A percentile compares a stretch with the other conserved stretches of the same genome.
Conservation (phyloP, 1,140 invertebrate species). For the Microplitis demolitor region DNA sequence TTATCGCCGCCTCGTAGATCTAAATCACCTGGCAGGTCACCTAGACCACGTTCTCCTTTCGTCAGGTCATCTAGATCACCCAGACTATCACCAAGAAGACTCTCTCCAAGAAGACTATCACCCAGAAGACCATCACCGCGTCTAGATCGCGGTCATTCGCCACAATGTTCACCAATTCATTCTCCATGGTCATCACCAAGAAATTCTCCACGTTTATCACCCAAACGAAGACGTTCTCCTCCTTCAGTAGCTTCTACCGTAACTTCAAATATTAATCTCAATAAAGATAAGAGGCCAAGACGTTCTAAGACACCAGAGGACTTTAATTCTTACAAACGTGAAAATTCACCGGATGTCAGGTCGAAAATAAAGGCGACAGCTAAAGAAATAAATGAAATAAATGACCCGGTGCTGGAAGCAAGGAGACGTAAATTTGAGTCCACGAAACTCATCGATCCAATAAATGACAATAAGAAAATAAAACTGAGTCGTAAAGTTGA, state of each 20-base stretch:
- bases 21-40: constrained; percentile 32
- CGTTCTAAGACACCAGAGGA: constrained; percentile 6
- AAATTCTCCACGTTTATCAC: constrained; percentile 41
- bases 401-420: constrained; percentile 52
- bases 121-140: constrained; percentile 35
- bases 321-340: no score
- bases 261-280: constrained; percentile 37
- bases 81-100: constrained; percentile 19
- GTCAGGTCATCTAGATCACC: constrained; percentile 35
- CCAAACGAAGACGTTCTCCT: constrained; percentile 29
- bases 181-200: constrained; percentile 53
- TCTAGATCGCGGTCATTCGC: not conserved
- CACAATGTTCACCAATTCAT: constrained; percentile 12
- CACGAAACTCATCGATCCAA: constrained; percentile 45
- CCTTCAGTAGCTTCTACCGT: constrained; percentile 10
- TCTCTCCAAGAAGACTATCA: constrained; percentile 17
- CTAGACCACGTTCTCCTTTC: not conserved
- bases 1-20: constrained; percentile 26
- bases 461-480: constrained; percentile 55
- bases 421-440: constrained; percentile 56
- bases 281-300: constrained; percentile 30
- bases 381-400: constrained; percentile 34
- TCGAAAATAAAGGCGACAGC: constrained; percentile 36
- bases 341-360: constrained; percentile 31
- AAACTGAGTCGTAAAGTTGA: constrained; percentile 47